Conservation (phyloP, 2,113 vertebrate genomes). For the Misgurnus anguillicaudatus region DNA sequence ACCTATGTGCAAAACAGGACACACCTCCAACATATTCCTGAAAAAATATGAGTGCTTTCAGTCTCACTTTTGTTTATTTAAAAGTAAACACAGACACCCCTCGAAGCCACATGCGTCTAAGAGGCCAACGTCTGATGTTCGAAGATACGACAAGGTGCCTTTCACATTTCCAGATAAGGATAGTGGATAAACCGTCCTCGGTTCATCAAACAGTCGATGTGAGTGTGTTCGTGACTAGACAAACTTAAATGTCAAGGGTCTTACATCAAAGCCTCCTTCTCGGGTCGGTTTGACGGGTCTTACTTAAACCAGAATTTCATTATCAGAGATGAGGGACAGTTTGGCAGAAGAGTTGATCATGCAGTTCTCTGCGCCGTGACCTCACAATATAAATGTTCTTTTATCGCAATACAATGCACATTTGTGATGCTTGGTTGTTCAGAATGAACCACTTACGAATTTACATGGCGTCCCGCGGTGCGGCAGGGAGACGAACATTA, state of each 20-base stretch:
- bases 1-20: too few species aligned
- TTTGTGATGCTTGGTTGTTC: conserved; percentile 27
- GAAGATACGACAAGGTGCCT: conserved; percentile 21
- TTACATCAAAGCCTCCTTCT: conserved; percentile 25
- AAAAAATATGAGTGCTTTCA: background rate
- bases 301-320: conserved; percentile 28
- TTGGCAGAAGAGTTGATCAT: background rate
- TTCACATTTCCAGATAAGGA: conserved; percentile 40
- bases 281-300: background rate
- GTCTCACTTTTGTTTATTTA: background rate
- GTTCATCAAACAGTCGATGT: conserved; percentile 23
- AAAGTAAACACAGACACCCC: conserved; percentile 17
- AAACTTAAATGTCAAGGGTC: conserved; percentile 44
- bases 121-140: background rate
- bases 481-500: conserved; percentile 19
- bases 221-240: background rate
- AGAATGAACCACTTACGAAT: conserved; percentile 41
- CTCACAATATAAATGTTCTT: conserved; percentile 8
- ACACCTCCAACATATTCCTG: background rate
- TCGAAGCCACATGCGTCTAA: background rate
- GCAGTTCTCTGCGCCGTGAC: background rate
- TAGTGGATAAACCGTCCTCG: background rate
- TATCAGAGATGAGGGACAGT: background rate
- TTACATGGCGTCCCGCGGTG: conserved; percentile 42
- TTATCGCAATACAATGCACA: conserved; percentile 17